Evolutionary conservation across 2,888 invertebrate species (phyloP).

Genomic region (Chrysodeixis includens): DNA sequence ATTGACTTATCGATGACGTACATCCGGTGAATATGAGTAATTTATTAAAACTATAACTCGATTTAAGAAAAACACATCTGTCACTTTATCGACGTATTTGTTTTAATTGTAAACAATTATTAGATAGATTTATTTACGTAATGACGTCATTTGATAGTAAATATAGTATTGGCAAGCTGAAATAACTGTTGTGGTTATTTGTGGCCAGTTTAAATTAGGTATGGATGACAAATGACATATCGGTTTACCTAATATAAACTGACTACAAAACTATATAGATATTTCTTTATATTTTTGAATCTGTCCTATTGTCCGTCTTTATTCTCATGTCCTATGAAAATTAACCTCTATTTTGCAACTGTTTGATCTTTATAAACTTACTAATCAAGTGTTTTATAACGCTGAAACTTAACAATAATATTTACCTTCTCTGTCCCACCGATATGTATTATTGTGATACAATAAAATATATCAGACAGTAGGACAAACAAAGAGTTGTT

Average conservation of each 20-base stretch:
- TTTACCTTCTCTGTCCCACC: too few species aligned
- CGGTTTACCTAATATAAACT: neutral
- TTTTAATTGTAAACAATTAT: conserved; percentile 9
- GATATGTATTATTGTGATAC: too few species aligned
- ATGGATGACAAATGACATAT: neutral
- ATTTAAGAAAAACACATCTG: conserved; percentile 15
- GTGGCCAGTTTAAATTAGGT: neutral
- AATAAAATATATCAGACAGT: conserved; percentile 41
- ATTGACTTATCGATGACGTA: conserved; percentile 18
- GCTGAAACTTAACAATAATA: too few species aligned
- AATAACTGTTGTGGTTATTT: neutral
- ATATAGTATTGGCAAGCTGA: neutral
- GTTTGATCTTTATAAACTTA: too few species aligned
- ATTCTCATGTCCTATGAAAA: too few species aligned
- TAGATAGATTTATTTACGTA: neutral
- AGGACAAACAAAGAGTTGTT: conserved; percentile 22
- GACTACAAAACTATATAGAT: too few species aligned
- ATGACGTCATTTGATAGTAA: conserved; percentile 11
- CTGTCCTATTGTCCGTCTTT: too few species aligned
- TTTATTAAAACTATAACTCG: conserved; percentile 12
- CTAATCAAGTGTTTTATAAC: too few species aligned
- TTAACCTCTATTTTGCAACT: too few species aligned
- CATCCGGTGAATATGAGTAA: conserved; percentile 19
- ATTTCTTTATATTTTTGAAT: too few species aligned
- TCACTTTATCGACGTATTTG: conserved; percentile 11